Evolutionary conservation across 2,113 vertebrate species (phyloP).

Genomic region (Neomonachus schauinslandi): DNA sequence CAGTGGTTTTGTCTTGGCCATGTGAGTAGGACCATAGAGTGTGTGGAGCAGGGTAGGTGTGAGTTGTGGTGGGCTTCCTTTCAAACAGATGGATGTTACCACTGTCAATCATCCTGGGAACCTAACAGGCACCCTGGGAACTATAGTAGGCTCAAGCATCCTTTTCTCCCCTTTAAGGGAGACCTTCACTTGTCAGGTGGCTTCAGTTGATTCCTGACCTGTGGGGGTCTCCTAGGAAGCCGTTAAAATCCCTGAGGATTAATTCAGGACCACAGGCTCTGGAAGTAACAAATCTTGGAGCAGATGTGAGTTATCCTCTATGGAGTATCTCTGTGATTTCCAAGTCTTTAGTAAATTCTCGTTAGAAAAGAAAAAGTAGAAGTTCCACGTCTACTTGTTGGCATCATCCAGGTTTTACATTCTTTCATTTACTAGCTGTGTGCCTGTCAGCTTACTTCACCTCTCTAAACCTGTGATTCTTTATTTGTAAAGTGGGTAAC

Average conservation of each 20-base stretch:
- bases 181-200: not conserved
- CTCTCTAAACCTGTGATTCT: not conserved
- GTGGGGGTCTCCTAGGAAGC: not conserved
- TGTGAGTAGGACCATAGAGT: not conserved
- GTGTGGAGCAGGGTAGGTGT: not conserved
- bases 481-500: not conserved
- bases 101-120: not conserved
- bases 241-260: not conserved
- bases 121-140: not conserved
- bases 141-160: not conserved
- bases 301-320: not conserved
- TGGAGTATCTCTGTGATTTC: not conserved
- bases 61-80: not conserved
- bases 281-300: not conserved
- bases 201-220: not conserved
- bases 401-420: not conserved
- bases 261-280: not conserved
- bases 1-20: not conserved
- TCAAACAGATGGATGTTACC: not conserved
- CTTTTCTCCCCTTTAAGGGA: not conserved
- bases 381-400: not conserved
- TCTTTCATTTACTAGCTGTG: not conserved
- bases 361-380: not conserved
- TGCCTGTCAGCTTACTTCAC: not conserved
- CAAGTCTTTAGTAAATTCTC: not conserved